phyloP scores from a whole-genome alignment of 2,888 invertebrate species.

The Diplazon laetatorius region DNA sequence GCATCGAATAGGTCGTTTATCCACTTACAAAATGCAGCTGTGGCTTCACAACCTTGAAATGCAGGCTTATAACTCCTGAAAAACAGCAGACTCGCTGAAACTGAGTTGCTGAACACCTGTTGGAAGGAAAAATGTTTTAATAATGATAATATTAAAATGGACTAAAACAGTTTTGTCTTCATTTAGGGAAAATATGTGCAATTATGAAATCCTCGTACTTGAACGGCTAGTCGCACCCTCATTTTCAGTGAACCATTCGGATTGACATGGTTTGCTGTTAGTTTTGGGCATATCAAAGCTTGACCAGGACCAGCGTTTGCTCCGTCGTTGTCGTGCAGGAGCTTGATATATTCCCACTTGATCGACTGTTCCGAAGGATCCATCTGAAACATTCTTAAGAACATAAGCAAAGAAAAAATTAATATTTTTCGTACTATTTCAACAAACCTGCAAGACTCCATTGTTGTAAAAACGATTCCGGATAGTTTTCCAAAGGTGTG shows the following conservation, averaged over 20 bases:
- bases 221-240: constrained; percentile 33
- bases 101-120: constrained; percentile 63
- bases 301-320: constrained; percentile 32
- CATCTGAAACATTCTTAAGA: background rate
- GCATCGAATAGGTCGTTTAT: constrained; percentile 66
- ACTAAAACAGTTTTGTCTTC: no score
- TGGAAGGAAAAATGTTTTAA: background rate
- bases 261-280: constrained; percentile 31
- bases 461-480: constrained; percentile 40
- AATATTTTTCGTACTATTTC: background rate
- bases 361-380: constrained; percentile 30
- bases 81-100: constrained; percentile 51
- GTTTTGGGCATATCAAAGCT: constrained; percentile 25
- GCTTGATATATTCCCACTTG: constrained; percentile 33
- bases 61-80: constrained; percentile 31
- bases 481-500: constrained; percentile 37
- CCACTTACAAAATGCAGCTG: constrained; percentile 63
- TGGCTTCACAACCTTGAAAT: constrained; percentile 49
- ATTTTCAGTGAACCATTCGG: constrained; percentile 28
- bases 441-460: constrained; percentile 24
- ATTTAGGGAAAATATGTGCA: no score
- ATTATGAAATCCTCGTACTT: background rate
- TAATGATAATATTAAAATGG: no score
- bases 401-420: constrained; percentile 1
- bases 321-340: constrained; percentile 39